These are phyloP conservation scores for Cervus canadensis DNA, from an alignment of 2,113 vertebrate genomes.

Conservation along the genomic window DNA sequence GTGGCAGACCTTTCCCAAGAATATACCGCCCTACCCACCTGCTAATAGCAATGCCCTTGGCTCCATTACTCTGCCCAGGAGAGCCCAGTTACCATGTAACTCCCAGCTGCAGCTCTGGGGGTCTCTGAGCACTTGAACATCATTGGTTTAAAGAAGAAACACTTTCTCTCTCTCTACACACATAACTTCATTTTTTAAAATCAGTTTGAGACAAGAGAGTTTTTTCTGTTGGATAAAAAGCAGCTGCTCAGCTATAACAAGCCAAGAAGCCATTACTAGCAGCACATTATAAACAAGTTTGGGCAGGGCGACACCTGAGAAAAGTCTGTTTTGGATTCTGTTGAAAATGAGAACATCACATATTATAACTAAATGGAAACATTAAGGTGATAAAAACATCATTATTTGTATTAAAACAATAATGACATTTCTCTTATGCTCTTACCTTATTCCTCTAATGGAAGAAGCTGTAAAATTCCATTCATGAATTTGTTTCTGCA, in stretches of 20 bases:
- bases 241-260: background rate
- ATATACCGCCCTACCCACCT: background rate
- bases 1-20: background rate
- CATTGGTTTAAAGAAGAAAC: background rate
- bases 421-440: constrained; percentile 46
- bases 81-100: background rate
- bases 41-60: background rate
- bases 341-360: constrained; percentile 14
- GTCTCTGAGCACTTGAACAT: background rate
- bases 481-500: constrained; percentile 93
- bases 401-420: constrained; percentile 17
- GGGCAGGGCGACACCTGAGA: background rate
- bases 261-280: background rate
- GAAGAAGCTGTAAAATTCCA: constrained; percentile 95
- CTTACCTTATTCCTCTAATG: constrained; percentile 95
- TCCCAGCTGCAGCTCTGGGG: background rate
- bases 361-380: background rate
- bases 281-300: background rate
- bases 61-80: background rate
- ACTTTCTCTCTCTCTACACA: background rate
- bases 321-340: background rate
- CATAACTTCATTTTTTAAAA: background rate
- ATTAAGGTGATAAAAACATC: background rate
- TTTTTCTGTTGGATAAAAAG: background rate
- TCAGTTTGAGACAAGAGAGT: background rate